Evolutionary conservation across 2,888 invertebrate species (phyloP).

Genomic region (Amblyjoppa fuscipennis): DNA sequence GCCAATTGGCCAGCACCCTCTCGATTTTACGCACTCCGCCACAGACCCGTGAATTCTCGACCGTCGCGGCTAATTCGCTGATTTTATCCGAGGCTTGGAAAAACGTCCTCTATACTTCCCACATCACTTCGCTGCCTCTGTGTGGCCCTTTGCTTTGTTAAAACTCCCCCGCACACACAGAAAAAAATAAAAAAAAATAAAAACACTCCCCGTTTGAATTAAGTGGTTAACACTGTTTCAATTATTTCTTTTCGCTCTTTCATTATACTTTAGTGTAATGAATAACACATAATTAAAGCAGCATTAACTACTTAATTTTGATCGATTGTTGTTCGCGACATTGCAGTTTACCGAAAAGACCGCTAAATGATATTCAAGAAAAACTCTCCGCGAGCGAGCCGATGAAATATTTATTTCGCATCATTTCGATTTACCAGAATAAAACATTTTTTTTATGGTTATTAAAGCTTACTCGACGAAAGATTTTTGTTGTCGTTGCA

Average conservation of each 20-base stretch:
- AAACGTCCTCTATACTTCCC: conserved; percentile 16
- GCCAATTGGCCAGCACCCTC: conserved; percentile 81
- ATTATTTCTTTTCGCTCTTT: background rate
- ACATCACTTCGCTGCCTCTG: background rate
- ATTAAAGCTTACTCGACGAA: too few relatives aligned
- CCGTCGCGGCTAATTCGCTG: conserved; percentile 69
- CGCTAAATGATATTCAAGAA: background rate
- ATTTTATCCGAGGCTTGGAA: conserved; percentile 46
- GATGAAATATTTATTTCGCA: background rate
- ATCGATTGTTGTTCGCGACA: too few relatives aligned
- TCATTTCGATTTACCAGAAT: background rate
- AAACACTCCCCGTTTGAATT: background rate
- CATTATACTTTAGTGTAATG: background rate
- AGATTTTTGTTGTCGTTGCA: background rate
- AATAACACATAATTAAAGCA: too few relatives aligned
- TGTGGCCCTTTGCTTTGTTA: background rate
- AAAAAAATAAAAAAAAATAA: background rate
- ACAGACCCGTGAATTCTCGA: conserved; percentile 70
- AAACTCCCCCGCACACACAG: conserved; percentile 4
- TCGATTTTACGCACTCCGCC: conserved; percentile 73
- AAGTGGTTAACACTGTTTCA: background rate
- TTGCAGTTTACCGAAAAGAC: background rate
- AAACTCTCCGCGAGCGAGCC: background rate
- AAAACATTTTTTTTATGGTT: background rate
- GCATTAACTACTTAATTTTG: too few relatives aligned